Evolutionary conservation across 53 echinoderm and acorn worm genomes (phyloP), one percentile per base, ranked within the genome.

Genomic region (Paracentrotus lividus): DNA sequence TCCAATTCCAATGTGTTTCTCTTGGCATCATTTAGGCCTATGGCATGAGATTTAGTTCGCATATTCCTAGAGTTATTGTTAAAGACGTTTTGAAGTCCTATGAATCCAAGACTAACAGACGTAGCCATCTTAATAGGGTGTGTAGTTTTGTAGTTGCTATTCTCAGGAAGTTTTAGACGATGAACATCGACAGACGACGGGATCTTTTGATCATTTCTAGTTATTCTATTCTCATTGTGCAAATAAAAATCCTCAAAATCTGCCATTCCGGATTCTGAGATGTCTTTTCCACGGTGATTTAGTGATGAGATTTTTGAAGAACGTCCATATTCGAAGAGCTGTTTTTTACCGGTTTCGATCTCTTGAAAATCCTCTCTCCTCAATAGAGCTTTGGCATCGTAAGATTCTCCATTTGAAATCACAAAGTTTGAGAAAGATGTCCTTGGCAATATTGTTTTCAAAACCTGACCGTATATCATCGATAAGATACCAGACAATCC

Each of bases 401-500:
- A 3, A 69, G 15, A 38, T 36, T 69, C 69, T 69, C 31, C 16
- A 69, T 38, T 31, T 36, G 69, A 69, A 69, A 18, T 36, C 38
- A 38, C 18, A 1, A 16, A 15, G 36, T 26, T 20, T 69, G 34
- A 69, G 38, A 36, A 38, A 16, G 36, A 69, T 36, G 69, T 18
- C 69, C 69, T 69, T 15, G 69, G 69, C 3, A 38, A 38, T 69
- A 31, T 34, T 13, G 16, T 38, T 31, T 34, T 69, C 20, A 13
- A 69, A 18, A 69, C 16, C 38, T 16, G 38, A 16, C 69, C 38
- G 36, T 69, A 69, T 38, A 69, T 69, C 34, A 69, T 31, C 5
- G 69, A 69, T 34, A 69, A 36, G 38, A 69, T 69, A 38, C 36
- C 69, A 69, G 69, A 69, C 38, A 69, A 69, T 38, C 16, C 69